These are phyloP conservation scores for Crocallis elinguaria DNA, from an alignment of 2,888 invertebrate species.

Conservation along the genomic window DNA sequence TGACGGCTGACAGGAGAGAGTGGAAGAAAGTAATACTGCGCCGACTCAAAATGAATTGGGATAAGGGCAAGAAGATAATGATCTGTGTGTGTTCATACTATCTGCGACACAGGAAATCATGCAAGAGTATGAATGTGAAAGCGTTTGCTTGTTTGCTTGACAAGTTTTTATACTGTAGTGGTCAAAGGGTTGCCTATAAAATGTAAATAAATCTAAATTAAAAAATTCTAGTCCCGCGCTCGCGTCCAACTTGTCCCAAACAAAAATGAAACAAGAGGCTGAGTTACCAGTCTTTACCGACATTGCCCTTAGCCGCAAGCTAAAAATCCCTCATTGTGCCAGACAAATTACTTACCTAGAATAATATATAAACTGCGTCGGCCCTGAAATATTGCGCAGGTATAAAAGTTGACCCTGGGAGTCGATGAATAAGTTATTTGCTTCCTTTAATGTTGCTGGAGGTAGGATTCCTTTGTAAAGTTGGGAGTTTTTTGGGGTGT, in stretches of 20 bases:
- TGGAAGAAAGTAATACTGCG: too few species aligned
- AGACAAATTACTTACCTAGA: conserved; percentile 70
- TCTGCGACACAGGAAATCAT: too few species aligned
- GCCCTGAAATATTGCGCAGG: conserved; percentile 52
- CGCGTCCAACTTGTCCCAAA: conserved; percentile 46
- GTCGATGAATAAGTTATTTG: conserved; percentile 28
- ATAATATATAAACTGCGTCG: conserved; percentile 55
- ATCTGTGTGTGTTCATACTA: too few species aligned
- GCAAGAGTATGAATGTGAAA: too few species aligned
- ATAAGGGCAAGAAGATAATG: too few species aligned
- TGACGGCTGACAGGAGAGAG: too few species aligned
- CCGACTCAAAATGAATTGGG: too few species aligned
- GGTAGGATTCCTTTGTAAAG: not conserved
- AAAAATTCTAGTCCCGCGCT: not conserved
- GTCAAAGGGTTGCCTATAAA: too few species aligned
- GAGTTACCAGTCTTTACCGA: conserved; percentile 60
- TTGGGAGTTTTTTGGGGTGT: too few species aligned
- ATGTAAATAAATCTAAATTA: not conserved
- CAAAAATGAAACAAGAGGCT: conserved; percentile 47
- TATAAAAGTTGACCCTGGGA: conserved; percentile 31
- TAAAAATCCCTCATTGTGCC: conserved; percentile 77
- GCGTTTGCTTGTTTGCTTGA: too few species aligned
- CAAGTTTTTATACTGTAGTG: too few species aligned
- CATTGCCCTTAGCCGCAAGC: conserved; percentile 67
- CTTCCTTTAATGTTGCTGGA: conserved; percentile 10